phyloP scores from a whole-genome alignment of 2,888 invertebrate genomes.

The Caenorhabditis doughertyi region DNA sequence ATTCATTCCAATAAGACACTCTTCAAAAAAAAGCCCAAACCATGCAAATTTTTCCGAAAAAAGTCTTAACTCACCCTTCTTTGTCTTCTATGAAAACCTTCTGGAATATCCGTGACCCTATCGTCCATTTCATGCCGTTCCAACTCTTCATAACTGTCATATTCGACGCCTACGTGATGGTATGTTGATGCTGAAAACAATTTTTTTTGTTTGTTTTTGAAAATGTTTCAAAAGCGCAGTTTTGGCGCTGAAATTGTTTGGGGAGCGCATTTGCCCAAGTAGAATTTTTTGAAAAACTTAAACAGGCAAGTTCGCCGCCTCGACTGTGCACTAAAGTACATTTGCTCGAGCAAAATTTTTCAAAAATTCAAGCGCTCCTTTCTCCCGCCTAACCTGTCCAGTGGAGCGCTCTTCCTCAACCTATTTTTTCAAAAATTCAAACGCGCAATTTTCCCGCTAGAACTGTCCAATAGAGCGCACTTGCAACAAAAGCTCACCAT shows the following conservation, averaged over 20 bases:
- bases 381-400: not conserved
- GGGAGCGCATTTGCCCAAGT: too few species aligned
- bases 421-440: too few species aligned
- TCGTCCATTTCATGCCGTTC: slow-evolving; percentile 80
- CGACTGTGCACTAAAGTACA: too few species aligned
- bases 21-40: slow-evolving; percentile 4
- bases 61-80: slow-evolving; percentile 69
- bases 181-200: slow-evolving; percentile 60
- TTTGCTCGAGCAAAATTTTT: too few species aligned
- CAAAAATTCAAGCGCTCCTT: too few species aligned
- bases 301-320: too few species aligned
- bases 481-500: not conserved
- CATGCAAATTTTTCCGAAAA: not conserved
- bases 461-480: too few species aligned
- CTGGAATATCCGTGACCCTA: slow-evolving; percentile 79
- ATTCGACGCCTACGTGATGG: slow-evolving; percentile 66
- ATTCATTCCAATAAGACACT: slow-evolving; percentile 22
- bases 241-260: too few species aligned
- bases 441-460: too few species aligned
- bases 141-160: slow-evolving; percentile 75
- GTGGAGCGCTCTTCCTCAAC: too few species aligned
- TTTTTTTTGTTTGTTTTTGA: not conserved
- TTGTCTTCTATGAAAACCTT: slow-evolving; percentile 74
- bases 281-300: not conserved
- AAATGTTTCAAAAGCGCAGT: not conserved